Evolutionary conservation across 2,113 vertebrate species (phyloP).

Genomic region (Tauraco erythrolophus): DNA sequence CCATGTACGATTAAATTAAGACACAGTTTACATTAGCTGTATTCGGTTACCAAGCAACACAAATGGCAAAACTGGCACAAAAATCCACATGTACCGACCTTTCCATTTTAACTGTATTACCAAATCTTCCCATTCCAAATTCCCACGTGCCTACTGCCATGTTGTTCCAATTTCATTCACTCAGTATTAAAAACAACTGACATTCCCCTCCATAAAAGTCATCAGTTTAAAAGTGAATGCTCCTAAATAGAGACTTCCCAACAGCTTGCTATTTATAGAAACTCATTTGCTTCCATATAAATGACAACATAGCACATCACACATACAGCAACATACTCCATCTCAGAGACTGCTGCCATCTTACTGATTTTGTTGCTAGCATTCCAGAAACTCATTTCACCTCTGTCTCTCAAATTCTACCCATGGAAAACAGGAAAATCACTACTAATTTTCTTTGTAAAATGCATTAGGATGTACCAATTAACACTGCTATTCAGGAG

Average conservation of each 20-base stretch:
- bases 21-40: not conserved
- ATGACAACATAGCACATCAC: not conserved
- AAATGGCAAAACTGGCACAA: not conserved
- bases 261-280: not conserved
- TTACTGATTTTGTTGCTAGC: not conserved
- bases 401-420: not conserved
- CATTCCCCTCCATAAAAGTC: not conserved
- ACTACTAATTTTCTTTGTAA: not conserved
- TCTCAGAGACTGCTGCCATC: not conserved
- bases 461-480: not conserved
- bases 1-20: not conserved
- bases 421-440: not conserved
- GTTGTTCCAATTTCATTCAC: not conserved
- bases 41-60: not conserved
- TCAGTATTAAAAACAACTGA: not conserved
- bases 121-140: not conserved
- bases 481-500: not conserved
- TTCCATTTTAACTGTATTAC: not conserved
- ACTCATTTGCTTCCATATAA: not conserved
- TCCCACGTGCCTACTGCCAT: not conserved
- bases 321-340: not conserved
- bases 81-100: not conserved
- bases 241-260: not conserved
- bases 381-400: not conserved
- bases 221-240: not conserved